These are phyloP conservation scores for Dioctria rufipes DNA, from an alignment of 2,888 invertebrate genomes.

Conservation along the genomic window DNA sequence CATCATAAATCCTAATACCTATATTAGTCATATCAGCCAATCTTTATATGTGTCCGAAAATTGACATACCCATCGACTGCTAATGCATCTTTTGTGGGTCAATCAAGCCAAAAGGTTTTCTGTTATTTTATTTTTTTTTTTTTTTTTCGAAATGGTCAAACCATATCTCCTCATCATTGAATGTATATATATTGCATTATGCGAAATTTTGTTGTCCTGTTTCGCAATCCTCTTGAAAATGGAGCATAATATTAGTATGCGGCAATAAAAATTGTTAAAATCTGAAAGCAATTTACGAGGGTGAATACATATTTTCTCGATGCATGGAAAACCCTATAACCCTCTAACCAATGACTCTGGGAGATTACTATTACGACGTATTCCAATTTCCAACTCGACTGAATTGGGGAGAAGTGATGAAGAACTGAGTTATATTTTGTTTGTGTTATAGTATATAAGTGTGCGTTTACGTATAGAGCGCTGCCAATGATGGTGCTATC, in stretches of 20 bases:
- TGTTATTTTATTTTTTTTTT: too few species aligned
- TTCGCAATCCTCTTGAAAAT: neutral
- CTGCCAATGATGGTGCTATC: conserved; percentile 47
- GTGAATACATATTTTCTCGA: conserved; percentile 1
- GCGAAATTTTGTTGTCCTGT: neutral
- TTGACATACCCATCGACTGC: neutral
- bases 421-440: conserved; percentile 46
- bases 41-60: neutral
- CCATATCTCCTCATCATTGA: too few species aligned
- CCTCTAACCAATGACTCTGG: neutral
- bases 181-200: neutral
- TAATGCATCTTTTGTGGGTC: neutral
- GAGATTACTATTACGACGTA: conserved; percentile 23
- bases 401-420: conserved; percentile 36
- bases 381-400: neutral
- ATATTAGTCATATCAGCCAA: neutral
- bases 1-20: conserved; percentile 37
- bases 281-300: conserved; percentile 27
- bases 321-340: neutral
- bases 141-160: too few species aligned
- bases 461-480: conserved; percentile 39
- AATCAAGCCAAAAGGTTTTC: too few species aligned
- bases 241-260: conserved; percentile 8
- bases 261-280: conserved; percentile 32
- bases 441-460: conserved; percentile 3